Conservation (phyloP, 2,113 vertebrate species). For the Recurvirostra avosetta region DNA sequence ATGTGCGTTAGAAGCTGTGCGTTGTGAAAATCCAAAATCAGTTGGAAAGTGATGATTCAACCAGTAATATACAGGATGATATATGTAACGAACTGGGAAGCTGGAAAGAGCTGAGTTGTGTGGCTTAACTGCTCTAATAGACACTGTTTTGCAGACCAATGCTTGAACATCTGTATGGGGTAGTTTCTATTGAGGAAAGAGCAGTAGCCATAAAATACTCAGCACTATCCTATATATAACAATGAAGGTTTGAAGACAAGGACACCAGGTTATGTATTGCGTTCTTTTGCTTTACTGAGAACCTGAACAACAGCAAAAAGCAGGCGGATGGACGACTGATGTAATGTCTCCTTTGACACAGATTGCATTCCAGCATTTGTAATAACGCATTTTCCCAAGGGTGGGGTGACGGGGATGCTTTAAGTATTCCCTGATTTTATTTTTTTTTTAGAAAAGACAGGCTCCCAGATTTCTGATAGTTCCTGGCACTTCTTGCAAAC, state of each 20-base stretch:
- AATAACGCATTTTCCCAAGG: slow-evolving; percentile 5
- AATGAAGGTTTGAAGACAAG: slow-evolving; percentile 3
- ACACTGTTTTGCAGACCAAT: background rate
- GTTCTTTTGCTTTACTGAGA: background rate
- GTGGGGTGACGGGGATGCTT: background rate
- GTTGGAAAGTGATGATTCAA: background rate
- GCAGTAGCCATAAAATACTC: slow-evolving; percentile 7
- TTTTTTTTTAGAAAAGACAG: background rate
- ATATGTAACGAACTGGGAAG: background rate
- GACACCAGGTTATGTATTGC: background rate
- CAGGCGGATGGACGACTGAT: background rate
- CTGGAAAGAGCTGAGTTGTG: background rate
- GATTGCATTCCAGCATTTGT: background rate
- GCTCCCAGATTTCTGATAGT: background rate
- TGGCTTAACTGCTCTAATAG: background rate
- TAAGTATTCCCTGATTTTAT: background rate
- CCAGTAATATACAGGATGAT: background rate
- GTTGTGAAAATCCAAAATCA: background rate
- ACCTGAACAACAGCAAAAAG: background rate
- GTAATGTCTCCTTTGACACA: slow-evolving; percentile 10
- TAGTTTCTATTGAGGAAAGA: background rate
- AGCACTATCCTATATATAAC: background rate
- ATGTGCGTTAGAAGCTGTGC: background rate
- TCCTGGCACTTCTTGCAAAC: background rate
- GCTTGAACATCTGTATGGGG: background rate